Conservation (phyloP, 2,888 invertebrate species). For the Sarcophaga variegata region DNA sequence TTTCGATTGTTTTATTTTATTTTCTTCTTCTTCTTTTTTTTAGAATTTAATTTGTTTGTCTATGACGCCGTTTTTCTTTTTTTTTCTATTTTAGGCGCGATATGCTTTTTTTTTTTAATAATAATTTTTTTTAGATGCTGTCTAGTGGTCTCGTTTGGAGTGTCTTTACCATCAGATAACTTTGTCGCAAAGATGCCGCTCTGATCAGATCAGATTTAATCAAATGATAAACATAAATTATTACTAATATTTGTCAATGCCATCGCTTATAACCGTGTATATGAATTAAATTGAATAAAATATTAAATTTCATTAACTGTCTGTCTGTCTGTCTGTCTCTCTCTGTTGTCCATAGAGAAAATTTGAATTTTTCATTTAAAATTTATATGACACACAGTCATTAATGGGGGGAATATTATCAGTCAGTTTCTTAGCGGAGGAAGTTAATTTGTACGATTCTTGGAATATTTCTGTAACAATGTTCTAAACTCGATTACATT, state of each 20-base stretch:
- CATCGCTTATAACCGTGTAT: constrained; percentile 41
- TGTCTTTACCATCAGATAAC: constrained; percentile 63
- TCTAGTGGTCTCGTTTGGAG: constrained; percentile 15
- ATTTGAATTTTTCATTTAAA: background rate
- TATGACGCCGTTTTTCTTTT: constrained; percentile 61
- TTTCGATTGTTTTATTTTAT: background rate
- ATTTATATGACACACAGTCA: background rate
- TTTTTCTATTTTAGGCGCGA: background rate
- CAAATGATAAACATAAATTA: constrained; percentile 67
- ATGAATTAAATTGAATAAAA: constrained; percentile 41
- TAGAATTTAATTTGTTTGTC: constrained; percentile 25
- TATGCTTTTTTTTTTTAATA: background rate
- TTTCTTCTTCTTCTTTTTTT: background rate
- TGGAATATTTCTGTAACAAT: no score
- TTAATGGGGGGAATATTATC: no score
- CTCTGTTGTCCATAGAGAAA: background rate
- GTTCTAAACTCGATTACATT: no score
- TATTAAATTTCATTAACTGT: constrained; percentile 44
- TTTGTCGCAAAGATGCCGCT: constrained; percentile 68
- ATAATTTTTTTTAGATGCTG: constrained; percentile 22
- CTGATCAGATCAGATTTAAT: constrained; percentile 49
- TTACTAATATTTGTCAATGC: constrained; percentile 69
- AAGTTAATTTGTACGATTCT: no score
- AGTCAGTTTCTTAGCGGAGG: no score
- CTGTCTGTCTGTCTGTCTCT: background rate